phyloP scores from a whole-genome alignment of 2,797 vertebrate species.

The Notolepis coatsorum region DNA sequence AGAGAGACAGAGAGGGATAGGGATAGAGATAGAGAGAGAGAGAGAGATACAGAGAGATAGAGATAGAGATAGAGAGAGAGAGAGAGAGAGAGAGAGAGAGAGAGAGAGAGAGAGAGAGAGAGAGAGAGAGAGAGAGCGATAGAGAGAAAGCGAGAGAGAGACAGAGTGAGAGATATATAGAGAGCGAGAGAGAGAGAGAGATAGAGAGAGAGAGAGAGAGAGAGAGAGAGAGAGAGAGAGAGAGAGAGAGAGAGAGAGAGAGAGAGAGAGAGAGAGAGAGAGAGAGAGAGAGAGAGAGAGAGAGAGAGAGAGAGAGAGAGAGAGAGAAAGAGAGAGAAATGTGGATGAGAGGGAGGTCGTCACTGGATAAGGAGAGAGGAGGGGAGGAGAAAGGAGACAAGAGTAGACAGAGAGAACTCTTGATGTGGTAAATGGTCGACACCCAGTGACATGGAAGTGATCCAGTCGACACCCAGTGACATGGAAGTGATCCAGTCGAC shows the following conservation, averaged over 20 bases:
- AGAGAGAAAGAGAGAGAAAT: slow-evolving; percentile 11
- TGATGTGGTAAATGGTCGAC: too few species aligned
- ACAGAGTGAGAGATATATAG: background rate
- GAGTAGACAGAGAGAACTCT: too few species aligned
- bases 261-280: slow-evolving; percentile 1
- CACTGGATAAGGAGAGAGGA: slow-evolving; percentile 23
- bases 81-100: too few species aligned
- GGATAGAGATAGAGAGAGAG: slow-evolving; percentile 9
- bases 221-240: background rate
- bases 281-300: slow-evolving; percentile 15
- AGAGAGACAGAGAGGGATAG: slow-evolving; percentile 48
- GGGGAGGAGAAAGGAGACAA: background rate
- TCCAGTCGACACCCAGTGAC: slow-evolving; percentile 28
- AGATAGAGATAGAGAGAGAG: too few species aligned
- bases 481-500: background rate
- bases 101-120: background rate
- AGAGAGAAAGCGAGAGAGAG: slow-evolving; percentile 58
- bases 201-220: background rate
- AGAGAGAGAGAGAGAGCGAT: background rate
- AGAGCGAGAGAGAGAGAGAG: background rate
- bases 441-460: too few species aligned
- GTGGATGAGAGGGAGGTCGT: slow-evolving; percentile 1
- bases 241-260: slow-evolving; percentile 31
- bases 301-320: slow-evolving; percentile 14
- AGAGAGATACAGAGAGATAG: too few species aligned